Evolutionary conservation across 2,797 vertebrate species (phyloP), one percentile per base, ranked within the genome.

Genomic region (Euthynnus affinis): DNA sequence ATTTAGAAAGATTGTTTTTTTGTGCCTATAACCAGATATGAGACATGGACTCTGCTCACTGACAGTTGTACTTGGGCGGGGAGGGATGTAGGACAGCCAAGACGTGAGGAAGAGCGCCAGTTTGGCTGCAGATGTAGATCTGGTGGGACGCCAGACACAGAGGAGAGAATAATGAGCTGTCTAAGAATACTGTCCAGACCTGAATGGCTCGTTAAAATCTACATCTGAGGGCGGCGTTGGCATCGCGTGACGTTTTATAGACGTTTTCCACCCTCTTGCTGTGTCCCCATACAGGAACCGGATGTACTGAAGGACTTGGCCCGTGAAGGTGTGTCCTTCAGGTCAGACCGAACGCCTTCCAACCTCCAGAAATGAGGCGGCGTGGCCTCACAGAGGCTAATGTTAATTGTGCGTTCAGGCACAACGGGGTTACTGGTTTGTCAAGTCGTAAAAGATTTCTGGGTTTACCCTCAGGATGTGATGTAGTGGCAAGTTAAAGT

Each of bases 141-240:
- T 84, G 68, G 60, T 61, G 37, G 37, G 61, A 71, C 0, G 23
- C 55, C 32, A 69, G n/a, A 46, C 14, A 3, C 23, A n/a, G 22
- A 51, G 56, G 1, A 37, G 22, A 64, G 15, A 61, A 20, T 75
- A 78, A 83, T 69, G 83, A 85, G 55, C 71, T 64, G 80, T 51
- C 17, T 15, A 22, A 29, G 70, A 84, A 86, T 75, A 6, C 25
- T 58, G 51, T 58, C 61, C 85, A 86, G 85, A 71, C 65, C 25
- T 51, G 40, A 44, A 17, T 12, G 4, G 3, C 53, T 81, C 55
- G 4, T 75, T 76, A 74, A 59, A 74, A 29, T 44, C 34, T 23
- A 17, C 32, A 9, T 62, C 44, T 23, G n/a, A 44, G 29, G 17
- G 48, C 13, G 0, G 25, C 27, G 6, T 22, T 71, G 40, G 22